Base-by-base conservation (phyloP, 2,797 vertebrate genomes). In the Salarias fasciatus region DNA sequence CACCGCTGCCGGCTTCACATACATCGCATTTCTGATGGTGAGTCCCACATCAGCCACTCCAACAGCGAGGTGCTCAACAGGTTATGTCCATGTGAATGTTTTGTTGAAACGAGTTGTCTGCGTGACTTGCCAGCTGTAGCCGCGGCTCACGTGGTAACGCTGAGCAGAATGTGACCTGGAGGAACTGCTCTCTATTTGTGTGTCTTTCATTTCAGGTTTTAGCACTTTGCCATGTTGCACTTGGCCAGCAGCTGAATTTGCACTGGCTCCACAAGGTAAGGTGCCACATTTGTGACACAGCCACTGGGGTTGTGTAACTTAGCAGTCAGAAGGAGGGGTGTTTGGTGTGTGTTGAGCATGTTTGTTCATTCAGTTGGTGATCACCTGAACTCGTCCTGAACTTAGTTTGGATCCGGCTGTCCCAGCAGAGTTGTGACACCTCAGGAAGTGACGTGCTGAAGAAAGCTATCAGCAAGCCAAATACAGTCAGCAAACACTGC, bases 1-100 rank as follows among this genome's bases (percentile, higher is more conserved):
- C 29, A 96, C 97, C 0, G 95, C 95, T n/a, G 94, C 93, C 6
- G 95, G 95, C 63, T 96, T 99, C 76, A 96, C 93, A 0, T 99
- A 99, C 73, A 84, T 98, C 11, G 80, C 96, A 41, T 93, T 95
- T 88, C 93, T 99, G 85, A 85, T 95, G 95, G 97, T 98, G 75
- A 80, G 92, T 86, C 9, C 45, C 11, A 10, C 44, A 45, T 58
- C 37, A 37, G 31, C 18, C 33, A 41, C 63, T 52, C 35, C 5
- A 35, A 10, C n/a, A n/a, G n/a, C n/a, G 18, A 24, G 3, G 18
- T 24, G 18, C 18, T 24, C 3, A 24, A 24, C 18, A 24, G 18
- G 18, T 13, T 24, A 15, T 52, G 10, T 8, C 52, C 24, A n/a
- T 42, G n/a, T 2, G 33, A 13, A 30, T 47, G n/a, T 31, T 41